Percentiles rank a stretch among this genome's conserved stretches.
phyloP scores from a whole-genome alignment of 1,140 invertebrate species.

The Lineus longissimus region DNA sequence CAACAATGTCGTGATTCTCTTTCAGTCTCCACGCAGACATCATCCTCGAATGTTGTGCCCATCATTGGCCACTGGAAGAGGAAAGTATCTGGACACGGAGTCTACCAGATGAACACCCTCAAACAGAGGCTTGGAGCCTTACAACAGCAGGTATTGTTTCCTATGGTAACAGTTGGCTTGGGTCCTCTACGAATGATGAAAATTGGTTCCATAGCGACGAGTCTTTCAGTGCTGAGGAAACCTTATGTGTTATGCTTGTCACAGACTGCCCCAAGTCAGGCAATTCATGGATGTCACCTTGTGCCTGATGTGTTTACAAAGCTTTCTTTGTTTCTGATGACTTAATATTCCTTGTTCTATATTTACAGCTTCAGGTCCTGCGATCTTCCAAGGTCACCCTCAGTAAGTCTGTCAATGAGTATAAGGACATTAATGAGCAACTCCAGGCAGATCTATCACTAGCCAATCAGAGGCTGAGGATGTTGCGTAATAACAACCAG shows the following conservation, averaged over 20 bases:
- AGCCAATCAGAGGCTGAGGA: constrained; percentile 37
- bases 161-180: too few species aligned
- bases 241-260: too few species aligned
- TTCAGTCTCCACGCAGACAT: too few species aligned
- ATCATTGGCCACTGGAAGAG: too few species aligned
- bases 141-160: constrained; percentile 37
- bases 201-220: too few species aligned
- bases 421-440: constrained; percentile 34
- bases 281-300: too few species aligned
- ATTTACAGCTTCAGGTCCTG: background rate
- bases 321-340: background rate
- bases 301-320: background rate
- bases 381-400: constrained; percentile 25
- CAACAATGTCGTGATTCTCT: too few species aligned
- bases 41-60: too few species aligned
- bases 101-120: constrained; percentile 26
- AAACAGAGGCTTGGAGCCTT: constrained; percentile 36
- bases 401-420: constrained; percentile 29
- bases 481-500: constrained; percentile 38
- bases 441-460: constrained; percentile 32
- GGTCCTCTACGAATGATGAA: too few species aligned
- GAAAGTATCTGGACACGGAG: too few species aligned
- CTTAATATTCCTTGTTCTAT: background rate
- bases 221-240: too few species aligned
- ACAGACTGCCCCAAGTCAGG: too few species aligned